Evolutionary conservation across 2,888 invertebrate species (phyloP).

Genomic region (Chydorus sphaericus): DNA sequence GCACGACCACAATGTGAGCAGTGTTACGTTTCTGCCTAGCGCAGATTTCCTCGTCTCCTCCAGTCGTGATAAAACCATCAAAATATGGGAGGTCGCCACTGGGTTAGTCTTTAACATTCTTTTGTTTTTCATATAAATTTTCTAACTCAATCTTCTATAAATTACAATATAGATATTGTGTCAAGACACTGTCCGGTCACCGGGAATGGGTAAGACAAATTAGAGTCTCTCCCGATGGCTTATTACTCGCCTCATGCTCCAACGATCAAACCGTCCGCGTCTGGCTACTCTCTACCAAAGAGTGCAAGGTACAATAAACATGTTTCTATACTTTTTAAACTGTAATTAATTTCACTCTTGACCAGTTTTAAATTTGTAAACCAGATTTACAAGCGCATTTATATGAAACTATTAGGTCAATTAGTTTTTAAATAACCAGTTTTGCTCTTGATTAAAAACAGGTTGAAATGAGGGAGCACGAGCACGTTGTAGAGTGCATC

Average conservation of each 20-base stretch:
- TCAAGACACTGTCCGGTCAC: slow-evolving; percentile 94
- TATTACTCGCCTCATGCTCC: slow-evolving; percentile 89
- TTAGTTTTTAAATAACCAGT: background rate
- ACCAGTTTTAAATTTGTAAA: background rate
- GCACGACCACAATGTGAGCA: slow-evolving; percentile 98
- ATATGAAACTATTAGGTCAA: background rate
- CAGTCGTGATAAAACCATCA: slow-evolving; percentile 95
- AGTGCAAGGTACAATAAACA: slow-evolving; percentile 58
- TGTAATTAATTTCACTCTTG: background rate
- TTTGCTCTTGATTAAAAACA: slow-evolving; percentile 24
- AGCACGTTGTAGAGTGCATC: slow-evolving; percentile 96
- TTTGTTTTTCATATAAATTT: too few relatives aligned
- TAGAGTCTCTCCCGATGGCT: slow-evolving; percentile 81
- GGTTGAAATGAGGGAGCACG: slow-evolving; percentile 90
- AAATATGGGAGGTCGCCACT: slow-evolving; percentile 97
- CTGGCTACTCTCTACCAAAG: slow-evolving; percentile 87
- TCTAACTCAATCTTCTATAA: background rate
- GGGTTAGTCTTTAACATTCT: slow-evolving; percentile 47
- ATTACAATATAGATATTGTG: slow-evolving; percentile 53
- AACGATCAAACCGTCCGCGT: slow-evolving; percentile 96
- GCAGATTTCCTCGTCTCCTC: slow-evolving; percentile 91
- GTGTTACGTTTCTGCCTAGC: slow-evolving; percentile 88
- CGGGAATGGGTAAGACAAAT: slow-evolving; percentile 99
- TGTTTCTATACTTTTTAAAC: background rate
- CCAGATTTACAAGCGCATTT: background rate